Base-by-base conservation (phyloP, 2,113 vertebrate species). In the Thermophis baileyi region DNA sequence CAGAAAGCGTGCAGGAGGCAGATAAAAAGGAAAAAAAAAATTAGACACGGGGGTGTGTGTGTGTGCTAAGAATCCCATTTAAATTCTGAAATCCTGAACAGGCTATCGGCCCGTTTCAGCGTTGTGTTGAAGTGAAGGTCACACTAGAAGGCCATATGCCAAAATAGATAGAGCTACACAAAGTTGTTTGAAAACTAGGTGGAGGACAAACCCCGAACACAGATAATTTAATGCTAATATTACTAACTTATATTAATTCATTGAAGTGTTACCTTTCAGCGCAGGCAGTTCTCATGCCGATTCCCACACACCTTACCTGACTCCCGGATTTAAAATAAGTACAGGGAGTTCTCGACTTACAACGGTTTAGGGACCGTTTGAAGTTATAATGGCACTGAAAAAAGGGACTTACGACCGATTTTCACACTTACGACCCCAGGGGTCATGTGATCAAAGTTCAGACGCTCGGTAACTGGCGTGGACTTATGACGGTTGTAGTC, bases 391-490 rank as follows among this genome's bases (percentile, higher is more conserved):
- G 3, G 57, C 24, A 4, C 25, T 27, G 25, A 11, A 27, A 60
- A 27, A 60, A n/a, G n/a, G n/a, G n/a, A 60, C 25, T 27, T 27
- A 11, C 0, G 25, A 11, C 25, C 1, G 9, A 27, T 60, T 60
- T 60, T 30, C 25, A 27, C 1, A 0, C 25, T 11, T 27, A 60
- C 1, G 57, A 54, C 53, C 53, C 4, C 1, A 1, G 53, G 53
- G 4, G 0, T 6, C 1, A 20, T 1, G 4, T 1, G 53, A 57
- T 57, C 55, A 57, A 57, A 57, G 25, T 57, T 57, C 7, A 7
- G 55, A 30, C 0, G 0, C 55, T 3, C 1, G 2, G 24, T 24
- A 57, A 57, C 55, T 27, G 55, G 8, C 8, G 1, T 10, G 24
- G 24, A 57, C 8, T 25, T 57, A 57, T 10, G 55, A 27, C 9